Conservation (phyloP, 2,888 invertebrate species). For the Melolontha melolontha region DNA sequence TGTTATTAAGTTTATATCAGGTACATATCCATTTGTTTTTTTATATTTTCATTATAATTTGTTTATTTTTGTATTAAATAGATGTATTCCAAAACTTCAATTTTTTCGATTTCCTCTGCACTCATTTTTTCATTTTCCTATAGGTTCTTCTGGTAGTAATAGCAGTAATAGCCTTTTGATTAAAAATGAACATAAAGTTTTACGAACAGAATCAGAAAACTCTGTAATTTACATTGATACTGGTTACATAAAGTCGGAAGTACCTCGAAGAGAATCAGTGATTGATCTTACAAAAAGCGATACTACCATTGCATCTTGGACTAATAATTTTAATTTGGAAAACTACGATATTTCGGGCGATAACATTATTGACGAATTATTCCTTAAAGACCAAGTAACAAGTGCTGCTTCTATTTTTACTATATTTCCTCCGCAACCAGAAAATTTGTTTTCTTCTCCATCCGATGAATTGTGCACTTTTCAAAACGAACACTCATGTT, state of each 20-base stretch:
- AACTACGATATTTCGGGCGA: conserved; percentile 42
- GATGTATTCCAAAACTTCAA: too few species aligned
- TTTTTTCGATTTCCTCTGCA: too few species aligned
- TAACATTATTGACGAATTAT: conserved; percentile 40
- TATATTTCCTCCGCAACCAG: conserved; percentile 36
- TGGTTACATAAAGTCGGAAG: conserved; percentile 14
- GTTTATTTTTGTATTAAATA: too few species aligned
- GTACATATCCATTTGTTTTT: background rate
- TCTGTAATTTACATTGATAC: conserved; percentile 37
- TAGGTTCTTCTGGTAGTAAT: conserved; percentile 6
- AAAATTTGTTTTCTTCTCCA: conserved; percentile 31
- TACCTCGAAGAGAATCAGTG: conserved; percentile 33
- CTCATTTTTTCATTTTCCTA: background rate
- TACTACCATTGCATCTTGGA: conserved; percentile 22
- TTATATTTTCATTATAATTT: background rate
- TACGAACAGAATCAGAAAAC: conserved; percentile 9
- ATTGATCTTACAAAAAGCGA: conserved; percentile 41
- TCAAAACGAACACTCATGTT: background rate
- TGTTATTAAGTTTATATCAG: conserved; percentile 23
- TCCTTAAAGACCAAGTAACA: conserved; percentile 24
- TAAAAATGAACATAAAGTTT: background rate
- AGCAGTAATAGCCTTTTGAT: background rate
- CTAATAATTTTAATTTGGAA: conserved; percentile 16
- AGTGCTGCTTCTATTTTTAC: conserved; percentile 39
- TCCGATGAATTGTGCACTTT: conserved; percentile 39